These are phyloP conservation scores for Cololabis saira DNA, from an alignment of 2,113 vertebrate genomes.

Conservation along the genomic window DNA sequence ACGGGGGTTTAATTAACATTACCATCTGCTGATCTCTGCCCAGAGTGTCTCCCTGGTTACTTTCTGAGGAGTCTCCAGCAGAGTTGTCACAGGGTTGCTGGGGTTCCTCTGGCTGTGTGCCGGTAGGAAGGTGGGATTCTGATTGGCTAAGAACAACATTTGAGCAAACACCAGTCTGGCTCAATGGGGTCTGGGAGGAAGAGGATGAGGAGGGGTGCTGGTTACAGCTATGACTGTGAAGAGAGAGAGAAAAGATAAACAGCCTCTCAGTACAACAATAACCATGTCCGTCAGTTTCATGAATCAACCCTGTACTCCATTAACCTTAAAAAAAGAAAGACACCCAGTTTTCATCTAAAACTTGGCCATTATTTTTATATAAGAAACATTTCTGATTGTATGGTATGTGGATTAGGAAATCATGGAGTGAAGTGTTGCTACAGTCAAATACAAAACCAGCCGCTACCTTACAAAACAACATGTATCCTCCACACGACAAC, in stretches of 20 bases:
- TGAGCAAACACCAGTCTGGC: slow-evolving; percentile 50
- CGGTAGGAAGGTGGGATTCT: slow-evolving; percentile 43
- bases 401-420: too few relatives aligned
- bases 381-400: too few relatives aligned
- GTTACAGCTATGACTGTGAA: slow-evolving; percentile 45
- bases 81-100: slow-evolving; percentile 9
- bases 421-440: too few relatives aligned
- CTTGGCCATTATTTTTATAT: too few relatives aligned
- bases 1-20: slow-evolving; percentile 45
- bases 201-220: slow-evolving; percentile 71
- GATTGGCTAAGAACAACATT: slow-evolving; percentile 40
- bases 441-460: too few relatives aligned
- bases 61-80: slow-evolving; percentile 25
- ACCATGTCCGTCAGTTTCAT: too few relatives aligned
- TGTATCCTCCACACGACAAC: too few relatives aligned
- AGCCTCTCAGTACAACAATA: background rate
- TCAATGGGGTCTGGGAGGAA: slow-evolving; percentile 55
- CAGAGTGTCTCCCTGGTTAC: slow-evolving; percentile 15
- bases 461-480: too few relatives aligned
- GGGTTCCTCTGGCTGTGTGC: slow-evolving; percentile 27
- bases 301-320: too few relatives aligned
- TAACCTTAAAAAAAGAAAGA: too few relatives aligned
- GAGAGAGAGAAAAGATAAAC: slow-evolving; percentile 14
- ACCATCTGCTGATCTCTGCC: slow-evolving; percentile 42
- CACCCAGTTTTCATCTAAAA: too few relatives aligned